Conservation (phyloP, 2,888 invertebrate species). For the Melanotus villosus region DNA sequence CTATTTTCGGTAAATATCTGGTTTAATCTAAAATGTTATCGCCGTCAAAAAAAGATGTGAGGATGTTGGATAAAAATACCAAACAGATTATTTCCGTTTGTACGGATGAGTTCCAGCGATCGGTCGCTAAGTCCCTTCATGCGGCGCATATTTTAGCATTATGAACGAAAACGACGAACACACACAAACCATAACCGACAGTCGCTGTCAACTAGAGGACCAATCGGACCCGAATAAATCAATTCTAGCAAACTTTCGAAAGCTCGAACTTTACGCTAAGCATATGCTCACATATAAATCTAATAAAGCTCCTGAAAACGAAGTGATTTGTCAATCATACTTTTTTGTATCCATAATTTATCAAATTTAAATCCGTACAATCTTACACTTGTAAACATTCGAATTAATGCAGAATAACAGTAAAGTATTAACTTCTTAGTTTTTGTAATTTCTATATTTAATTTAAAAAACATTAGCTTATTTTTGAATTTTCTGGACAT, state of each 20-base stretch:
- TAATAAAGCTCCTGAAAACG: conserved; percentile 15
- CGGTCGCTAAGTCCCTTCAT: conserved; percentile 22
- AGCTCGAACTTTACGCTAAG: conserved; percentile 15
- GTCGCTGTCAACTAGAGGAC: conserved; percentile 13
- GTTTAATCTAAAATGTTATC: conserved; percentile 3
- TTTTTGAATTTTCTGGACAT: no score
- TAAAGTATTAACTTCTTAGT: no score
- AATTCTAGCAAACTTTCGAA: conserved; percentile 20
- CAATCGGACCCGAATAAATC: conserved; percentile 23
- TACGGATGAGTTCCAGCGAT: conserved; percentile 27
- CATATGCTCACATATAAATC: conserved; percentile 20
- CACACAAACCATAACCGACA: conserved; percentile 20
- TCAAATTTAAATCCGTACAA: no score
- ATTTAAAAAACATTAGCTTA: no score
- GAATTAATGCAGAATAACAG: no score
- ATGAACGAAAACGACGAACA: conserved; percentile 18
- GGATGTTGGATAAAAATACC: conserved; percentile 23
- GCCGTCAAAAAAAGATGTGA: neutral
- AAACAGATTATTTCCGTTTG: conserved; percentile 26
- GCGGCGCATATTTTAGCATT: conserved; percentile 23
- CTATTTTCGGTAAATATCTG: neutral
- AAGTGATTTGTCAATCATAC: conserved; percentile 19
- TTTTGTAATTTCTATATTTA: no score
- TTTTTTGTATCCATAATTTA: conserved; percentile 4
- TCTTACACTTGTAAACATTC: no score